A percentile compares a stretch with the other conserved stretches of the same genome.
phyloP scores from a whole-genome alignment of 2,888 invertebrate species.

The Malacosoma neustria region DNA sequence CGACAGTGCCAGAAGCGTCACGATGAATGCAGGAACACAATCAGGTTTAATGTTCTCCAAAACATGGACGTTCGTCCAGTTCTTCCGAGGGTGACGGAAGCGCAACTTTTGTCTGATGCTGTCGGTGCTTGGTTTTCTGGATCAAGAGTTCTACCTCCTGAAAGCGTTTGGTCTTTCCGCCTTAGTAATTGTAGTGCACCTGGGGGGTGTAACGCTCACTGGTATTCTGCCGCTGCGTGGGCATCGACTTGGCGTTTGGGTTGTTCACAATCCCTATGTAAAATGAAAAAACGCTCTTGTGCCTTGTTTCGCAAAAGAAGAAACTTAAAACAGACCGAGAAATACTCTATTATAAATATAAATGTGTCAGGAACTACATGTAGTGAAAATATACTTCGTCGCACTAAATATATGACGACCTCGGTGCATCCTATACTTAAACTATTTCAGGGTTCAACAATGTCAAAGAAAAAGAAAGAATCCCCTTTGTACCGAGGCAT shows the following conservation, averaged over 20 bases:
- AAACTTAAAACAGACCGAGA: slow-evolving; percentile 7
- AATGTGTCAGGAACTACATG: slow-evolving; percentile 19
- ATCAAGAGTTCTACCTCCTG: slow-evolving; percentile 45
- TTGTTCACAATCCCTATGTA: slow-evolving; percentile 58
- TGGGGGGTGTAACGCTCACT: slow-evolving; percentile 58
- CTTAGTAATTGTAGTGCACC: slow-evolving; percentile 52
- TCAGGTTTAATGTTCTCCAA: slow-evolving; percentile 57
- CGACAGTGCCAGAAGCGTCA: slow-evolving; percentile 67
- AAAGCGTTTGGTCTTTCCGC: slow-evolving; percentile 51
- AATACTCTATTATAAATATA: slow-evolving; percentile 6
- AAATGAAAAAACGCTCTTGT: slow-evolving; percentile 47
- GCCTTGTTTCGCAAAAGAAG: slow-evolving; percentile 40
- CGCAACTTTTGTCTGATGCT: slow-evolving; percentile 56
- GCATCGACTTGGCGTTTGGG: slow-evolving; percentile 63
- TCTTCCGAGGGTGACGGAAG: slow-evolving; percentile 49
- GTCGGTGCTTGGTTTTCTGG: slow-evolving; percentile 65
- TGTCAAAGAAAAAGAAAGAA: slow-evolving; percentile 19
- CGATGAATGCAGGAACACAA: slow-evolving; percentile 61
- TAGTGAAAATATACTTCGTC: slow-evolving; percentile 36
- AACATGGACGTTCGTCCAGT: slow-evolving; percentile 63
- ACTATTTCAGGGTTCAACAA: slow-evolving; percentile 26
- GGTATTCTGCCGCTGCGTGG: slow-evolving; percentile 63
- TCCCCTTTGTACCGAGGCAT: slow-evolving; percentile 49
- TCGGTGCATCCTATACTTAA: slow-evolving; percentile 24
- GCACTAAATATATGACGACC: slow-evolving; percentile 43